Conservation (phyloP, 92 coral and sea anemone genomes). For the Phenganax subtilis region DNA sequence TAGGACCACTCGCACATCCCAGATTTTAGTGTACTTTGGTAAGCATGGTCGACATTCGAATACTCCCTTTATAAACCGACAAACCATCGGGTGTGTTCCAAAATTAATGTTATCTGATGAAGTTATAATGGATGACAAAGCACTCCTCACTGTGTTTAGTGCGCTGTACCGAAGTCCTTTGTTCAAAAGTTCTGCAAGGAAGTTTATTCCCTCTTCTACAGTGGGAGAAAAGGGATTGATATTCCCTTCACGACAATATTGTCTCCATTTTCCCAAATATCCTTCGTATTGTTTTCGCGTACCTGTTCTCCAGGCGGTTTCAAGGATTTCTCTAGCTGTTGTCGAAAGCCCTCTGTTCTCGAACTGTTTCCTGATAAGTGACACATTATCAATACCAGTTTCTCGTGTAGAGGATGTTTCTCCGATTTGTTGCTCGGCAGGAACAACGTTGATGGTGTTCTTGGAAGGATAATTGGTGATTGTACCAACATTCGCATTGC, state of each 20-base stretch:
- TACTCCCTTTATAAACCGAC: slow-evolving; percentile 37
- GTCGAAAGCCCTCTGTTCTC: too few relatives aligned
- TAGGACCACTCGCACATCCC: slow-evolving; percentile 30
- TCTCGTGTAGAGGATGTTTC: too few relatives aligned
- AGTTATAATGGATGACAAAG: not conserved
- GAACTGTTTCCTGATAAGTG: too few relatives aligned
- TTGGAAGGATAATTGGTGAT: too few relatives aligned
- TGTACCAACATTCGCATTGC: too few relatives aligned
- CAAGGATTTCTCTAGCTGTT: too few relatives aligned
- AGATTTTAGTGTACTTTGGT: slow-evolving; percentile 31
- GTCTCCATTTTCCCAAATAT: too few relatives aligned
- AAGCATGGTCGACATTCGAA: slow-evolving; percentile 37
- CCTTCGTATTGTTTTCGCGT: too few relatives aligned
- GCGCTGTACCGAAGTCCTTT: slow-evolving; percentile 20
- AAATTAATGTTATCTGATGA: not conserved
- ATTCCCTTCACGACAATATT: not conserved
- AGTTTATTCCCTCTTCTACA: slow-evolving; percentile 1
- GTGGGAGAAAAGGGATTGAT: slow-evolving; percentile 22
- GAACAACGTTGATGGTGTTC: too few relatives aligned
- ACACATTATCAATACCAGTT: too few relatives aligned
- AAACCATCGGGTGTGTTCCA: slow-evolving; percentile 10
- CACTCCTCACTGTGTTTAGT: slow-evolving; percentile 19
- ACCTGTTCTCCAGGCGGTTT: too few relatives aligned
- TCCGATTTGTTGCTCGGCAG: too few relatives aligned
- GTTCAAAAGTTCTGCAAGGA: not conserved